Evolutionary conservation across 2,113 vertebrate genomes (phyloP).

Genomic region (Xyrauchen texanus): DNA sequence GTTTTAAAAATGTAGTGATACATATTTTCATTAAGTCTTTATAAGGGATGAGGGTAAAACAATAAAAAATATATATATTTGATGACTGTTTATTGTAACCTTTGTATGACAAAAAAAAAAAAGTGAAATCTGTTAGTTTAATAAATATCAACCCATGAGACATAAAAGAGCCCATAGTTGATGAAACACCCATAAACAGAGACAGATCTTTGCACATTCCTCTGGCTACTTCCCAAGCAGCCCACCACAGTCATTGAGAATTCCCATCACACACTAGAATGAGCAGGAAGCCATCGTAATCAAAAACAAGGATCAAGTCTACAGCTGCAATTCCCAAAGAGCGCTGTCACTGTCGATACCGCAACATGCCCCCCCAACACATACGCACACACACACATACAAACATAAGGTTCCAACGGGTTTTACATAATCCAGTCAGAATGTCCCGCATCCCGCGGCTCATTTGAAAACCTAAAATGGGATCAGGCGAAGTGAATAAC

Average conservation of each 20-base stretch:
- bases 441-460: slow-evolving; percentile 34
- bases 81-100: too few relatives aligned
- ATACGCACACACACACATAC: neutral
- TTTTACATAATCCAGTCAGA: slow-evolving; percentile 55
- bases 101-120: too few relatives aligned
- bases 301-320: slow-evolving; percentile 47
- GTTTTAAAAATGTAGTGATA: too few relatives aligned
- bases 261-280: slow-evolving; percentile 69
- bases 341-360: neutral
- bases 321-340: slow-evolving; percentile 38
- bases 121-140: too few relatives aligned
- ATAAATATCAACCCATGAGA: too few relatives aligned
- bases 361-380: neutral
- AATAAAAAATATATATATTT: too few relatives aligned
- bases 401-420: neutral
- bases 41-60: too few relatives aligned
- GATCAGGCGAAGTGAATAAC: slow-evolving; percentile 45
- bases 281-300: slow-evolving; percentile 40
- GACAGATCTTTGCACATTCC: neutral
- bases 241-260: slow-evolving; percentile 24
- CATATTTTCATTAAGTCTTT: too few relatives aligned
- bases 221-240: neutral
- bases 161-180: too few relatives aligned
- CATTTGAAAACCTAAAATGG: slow-evolving; percentile 47
- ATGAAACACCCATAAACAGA: neutral